Conservation (phyloP, 2,888 invertebrate genomes). For the Ephialtes manifestator region DNA sequence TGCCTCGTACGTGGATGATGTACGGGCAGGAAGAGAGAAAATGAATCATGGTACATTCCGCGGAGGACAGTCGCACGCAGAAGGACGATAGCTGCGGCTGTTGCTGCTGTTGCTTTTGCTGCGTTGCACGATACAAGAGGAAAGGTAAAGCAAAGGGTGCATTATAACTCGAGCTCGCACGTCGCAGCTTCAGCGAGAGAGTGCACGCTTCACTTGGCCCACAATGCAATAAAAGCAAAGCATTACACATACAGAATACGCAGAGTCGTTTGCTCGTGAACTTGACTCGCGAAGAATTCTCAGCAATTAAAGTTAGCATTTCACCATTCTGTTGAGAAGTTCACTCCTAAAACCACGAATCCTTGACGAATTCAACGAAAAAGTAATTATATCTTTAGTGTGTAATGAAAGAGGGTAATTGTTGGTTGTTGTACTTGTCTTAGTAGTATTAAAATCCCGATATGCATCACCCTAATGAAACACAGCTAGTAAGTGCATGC, state of each 20-base stretch:
- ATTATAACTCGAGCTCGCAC: constrained; percentile 39
- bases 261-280: constrained; percentile 43
- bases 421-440: constrained; percentile 10
- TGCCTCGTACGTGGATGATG: constrained; percentile 55
- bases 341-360: neutral
- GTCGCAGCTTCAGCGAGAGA: constrained; percentile 32
- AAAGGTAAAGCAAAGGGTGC: constrained; percentile 20
- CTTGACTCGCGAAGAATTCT: constrained; percentile 52
- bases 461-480: constrained; percentile 50
- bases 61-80: constrained; percentile 54
- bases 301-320: constrained; percentile 51
- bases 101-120: constrained; percentile 1
- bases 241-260: neutral
- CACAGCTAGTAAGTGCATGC: neutral
- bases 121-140: constrained; percentile 15
- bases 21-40: constrained; percentile 48
- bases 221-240: constrained; percentile 68
- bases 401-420: constrained; percentile 21
- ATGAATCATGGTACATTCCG: constrained; percentile 60
- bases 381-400: neutral
- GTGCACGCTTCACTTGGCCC: constrained; percentile 66
- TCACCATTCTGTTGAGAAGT: neutral
- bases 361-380: constrained; percentile 39
- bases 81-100: constrained; percentile 5
- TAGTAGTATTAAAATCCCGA: constrained; percentile 23